phyloP scores from a whole-genome alignment of 2,888 invertebrate genomes.

The Tolmerus cingulatus region DNA sequence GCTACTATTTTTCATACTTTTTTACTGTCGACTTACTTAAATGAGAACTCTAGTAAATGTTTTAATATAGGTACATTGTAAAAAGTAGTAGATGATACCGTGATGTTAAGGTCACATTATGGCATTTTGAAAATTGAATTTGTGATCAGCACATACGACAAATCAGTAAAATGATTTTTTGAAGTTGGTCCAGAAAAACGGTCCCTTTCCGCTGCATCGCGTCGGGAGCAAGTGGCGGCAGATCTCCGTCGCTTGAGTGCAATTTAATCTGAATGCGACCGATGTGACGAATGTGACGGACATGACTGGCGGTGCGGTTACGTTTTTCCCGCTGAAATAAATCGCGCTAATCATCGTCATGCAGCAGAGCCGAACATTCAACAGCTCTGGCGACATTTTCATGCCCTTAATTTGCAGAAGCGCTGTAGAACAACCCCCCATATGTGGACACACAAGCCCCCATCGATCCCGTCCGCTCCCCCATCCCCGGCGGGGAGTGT shows the following conservation, averaged over 20 bases:
- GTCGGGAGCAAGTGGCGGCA: not conserved
- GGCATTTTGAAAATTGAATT: not conserved
- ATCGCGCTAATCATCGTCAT: slow-evolving; percentile 19
- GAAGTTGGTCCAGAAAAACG: not conserved
- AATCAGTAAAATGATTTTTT: not conserved
- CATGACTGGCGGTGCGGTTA: not conserved
- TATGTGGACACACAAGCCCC: not conserved
- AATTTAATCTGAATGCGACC: not conserved
- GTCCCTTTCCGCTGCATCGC: not conserved
- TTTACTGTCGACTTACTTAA: no score
- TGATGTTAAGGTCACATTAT: not conserved
- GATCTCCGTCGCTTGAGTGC: not conserved
- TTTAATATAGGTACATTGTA: no score
- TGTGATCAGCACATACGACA: no score
- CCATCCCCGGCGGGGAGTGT: not conserved
- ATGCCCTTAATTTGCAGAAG: slow-evolving; percentile 13
- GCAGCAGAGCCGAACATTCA: slow-evolving; percentile 2
- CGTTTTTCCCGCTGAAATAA: not conserved
- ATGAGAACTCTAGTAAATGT: no score
- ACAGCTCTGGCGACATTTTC: slow-evolving; percentile 9
- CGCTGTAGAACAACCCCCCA: not conserved
- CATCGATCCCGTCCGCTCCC: not conserved
- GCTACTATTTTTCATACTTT: no score
- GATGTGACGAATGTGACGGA: not conserved
- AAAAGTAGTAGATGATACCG: not conserved